phyloP scores from a whole-genome alignment of 2,888 invertebrate species.

The Anagyrus pseudococci region DNA sequence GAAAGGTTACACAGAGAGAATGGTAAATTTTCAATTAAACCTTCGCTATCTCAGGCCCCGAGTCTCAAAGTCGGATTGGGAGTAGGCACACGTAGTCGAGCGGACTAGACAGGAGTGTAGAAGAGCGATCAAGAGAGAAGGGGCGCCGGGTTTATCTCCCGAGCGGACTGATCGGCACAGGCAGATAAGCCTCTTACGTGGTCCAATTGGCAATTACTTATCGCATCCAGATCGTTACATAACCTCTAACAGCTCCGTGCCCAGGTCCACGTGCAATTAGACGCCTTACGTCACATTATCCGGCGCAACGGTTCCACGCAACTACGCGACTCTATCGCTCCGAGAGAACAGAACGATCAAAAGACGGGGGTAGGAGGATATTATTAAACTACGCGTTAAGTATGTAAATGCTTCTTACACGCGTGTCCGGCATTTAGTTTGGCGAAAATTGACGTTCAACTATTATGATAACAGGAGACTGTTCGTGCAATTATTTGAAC shows the following conservation, averaged over 20 bases:
- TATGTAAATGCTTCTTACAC: too few relatives aligned
- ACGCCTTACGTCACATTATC: constrained; percentile 40
- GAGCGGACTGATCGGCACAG: constrained; percentile 35
- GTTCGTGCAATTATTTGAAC: too few relatives aligned
- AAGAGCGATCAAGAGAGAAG: constrained; percentile 1
- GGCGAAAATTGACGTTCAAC: too few relatives aligned
- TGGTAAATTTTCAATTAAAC: constrained; percentile 32
- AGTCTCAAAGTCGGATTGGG: background rate
- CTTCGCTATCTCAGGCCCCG: constrained; percentile 21
- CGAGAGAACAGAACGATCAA: too few relatives aligned
- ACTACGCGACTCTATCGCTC: constrained; percentile 4
- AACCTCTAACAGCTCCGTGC: constrained; percentile 37
- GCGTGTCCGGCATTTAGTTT: too few relatives aligned
- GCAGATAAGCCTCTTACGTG: constrained; percentile 42
- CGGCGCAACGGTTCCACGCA: constrained; percentile 9
- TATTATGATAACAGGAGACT: too few relatives aligned
- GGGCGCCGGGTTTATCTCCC: constrained; percentile 31
- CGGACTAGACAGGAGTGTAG: background rate
- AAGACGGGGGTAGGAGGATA: too few relatives aligned
- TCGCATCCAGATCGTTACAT: constrained; percentile 39
- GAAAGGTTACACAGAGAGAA: background rate
- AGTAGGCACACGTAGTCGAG: background rate
- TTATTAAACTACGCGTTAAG: too few relatives aligned
- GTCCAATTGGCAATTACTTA: constrained; percentile 42
- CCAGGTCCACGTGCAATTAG: constrained; percentile 36